These are phyloP conservation scores for Epirrita christyi DNA, from an alignment of 2,888 invertebrate species.

Conservation along the genomic window DNA sequence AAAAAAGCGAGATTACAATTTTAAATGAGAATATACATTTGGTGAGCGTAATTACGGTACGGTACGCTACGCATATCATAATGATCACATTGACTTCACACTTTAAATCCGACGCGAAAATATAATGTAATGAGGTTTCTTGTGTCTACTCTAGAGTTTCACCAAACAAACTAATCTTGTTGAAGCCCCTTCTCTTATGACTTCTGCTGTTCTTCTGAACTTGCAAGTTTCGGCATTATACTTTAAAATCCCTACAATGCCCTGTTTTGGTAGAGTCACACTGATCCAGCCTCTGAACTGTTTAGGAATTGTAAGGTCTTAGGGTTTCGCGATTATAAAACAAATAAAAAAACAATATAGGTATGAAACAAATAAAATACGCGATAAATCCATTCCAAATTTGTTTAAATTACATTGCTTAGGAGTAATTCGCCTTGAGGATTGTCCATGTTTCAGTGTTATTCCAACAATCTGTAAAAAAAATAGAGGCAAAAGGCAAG, in stretches of 20 bases:
- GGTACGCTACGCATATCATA: constrained; percentile 27
- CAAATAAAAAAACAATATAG: too few relatives aligned
- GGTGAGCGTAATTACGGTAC: constrained; percentile 31
- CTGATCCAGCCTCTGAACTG: not conserved
- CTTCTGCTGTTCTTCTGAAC: constrained; percentile 4
- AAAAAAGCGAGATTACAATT: constrained; percentile 32
- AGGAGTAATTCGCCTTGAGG: not conserved
- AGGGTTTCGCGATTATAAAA: too few relatives aligned
- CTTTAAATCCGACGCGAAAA: constrained; percentile 22
- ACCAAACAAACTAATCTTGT: constrained; percentile 7
- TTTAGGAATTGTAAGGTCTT: too few relatives aligned
- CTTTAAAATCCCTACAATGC: not conserved
- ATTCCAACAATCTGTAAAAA: constrained; percentile 5
- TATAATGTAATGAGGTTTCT: constrained; percentile 27
- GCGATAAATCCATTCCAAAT: too few relatives aligned
- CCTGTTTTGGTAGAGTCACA: not conserved
- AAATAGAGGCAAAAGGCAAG: not conserved
- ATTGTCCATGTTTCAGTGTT: not conserved
- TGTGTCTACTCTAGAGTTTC: constrained; percentile 14
- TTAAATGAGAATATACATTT: constrained; percentile 33
- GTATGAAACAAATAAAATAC: too few relatives aligned
- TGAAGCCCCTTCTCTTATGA: not conserved
- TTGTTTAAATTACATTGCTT: too few relatives aligned
- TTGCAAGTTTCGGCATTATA: not conserved
- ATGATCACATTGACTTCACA: constrained; percentile 29